Evolutionary conservation across 2,888 invertebrate species (phyloP), one percentile per base, ranked within the genome.

Genomic region (Spicauda simplicius): DNA sequence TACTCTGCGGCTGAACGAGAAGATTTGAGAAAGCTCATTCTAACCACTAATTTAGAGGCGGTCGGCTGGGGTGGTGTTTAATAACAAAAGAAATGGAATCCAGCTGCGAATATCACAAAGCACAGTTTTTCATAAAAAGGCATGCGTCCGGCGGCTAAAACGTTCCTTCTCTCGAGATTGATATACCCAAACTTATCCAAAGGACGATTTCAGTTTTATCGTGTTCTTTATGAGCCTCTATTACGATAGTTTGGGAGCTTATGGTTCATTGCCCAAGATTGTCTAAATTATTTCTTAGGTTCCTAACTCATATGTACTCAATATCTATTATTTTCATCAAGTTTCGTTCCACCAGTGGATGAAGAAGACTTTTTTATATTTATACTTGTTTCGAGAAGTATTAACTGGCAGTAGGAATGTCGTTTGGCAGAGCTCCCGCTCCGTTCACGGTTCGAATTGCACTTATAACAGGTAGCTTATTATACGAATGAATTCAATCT

Each of bases 31-130:
- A 25, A 45, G 58, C 58, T 48, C 10, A 25, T n/a, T 20, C 19
- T 19, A 20, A 45, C 33, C 30, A n/a, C 65, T 14, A 45, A 14
- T 45, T 54, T 50, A 58, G 41, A 41, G 30, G 41, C 53, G 59
- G 53, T 41, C 7, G 33, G 33, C 33, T 33, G 33, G 33, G 33
- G 33, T 33, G 33, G 33, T 10, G 4, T 33, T 50, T 48, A 45
- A 12, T 50, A 64, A 59, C 59, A 59, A 62, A 61, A 65, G 65
- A 65, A 54, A 45, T 30, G 45, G 12, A 18, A 58, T 18, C 52
- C 48, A 20, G 41, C 64, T 41, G 41, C 45, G 45, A 59, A 16
- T 19, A 41, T 18, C 53, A 37, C 58, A 45, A 59, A 65, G 20
- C 11, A 25, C 25, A 25, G 25, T 16, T 54, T 12, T 37, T 59